Conservation (phyloP, 2,888 invertebrate genomes). For the Augiades crinisus region DNA sequence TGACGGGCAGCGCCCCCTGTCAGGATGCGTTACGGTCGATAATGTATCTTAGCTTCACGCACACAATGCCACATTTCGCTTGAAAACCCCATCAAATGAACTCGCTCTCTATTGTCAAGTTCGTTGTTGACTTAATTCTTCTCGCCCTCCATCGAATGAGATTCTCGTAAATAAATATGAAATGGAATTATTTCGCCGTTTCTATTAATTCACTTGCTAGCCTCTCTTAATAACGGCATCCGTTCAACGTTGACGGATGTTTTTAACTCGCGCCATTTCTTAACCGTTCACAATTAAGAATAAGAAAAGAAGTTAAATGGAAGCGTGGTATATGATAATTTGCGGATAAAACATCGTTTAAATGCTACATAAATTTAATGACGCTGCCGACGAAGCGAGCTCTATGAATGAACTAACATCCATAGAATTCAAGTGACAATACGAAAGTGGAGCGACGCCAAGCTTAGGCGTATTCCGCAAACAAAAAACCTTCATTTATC, state of each 20-base stretch:
- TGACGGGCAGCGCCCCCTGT: constrained; percentile 68
- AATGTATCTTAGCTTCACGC: constrained; percentile 45
- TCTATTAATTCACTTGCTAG: constrained; percentile 28
- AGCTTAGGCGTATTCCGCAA: constrained; percentile 75
- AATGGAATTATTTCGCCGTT: constrained; percentile 40
- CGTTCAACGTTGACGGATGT: constrained; percentile 16
- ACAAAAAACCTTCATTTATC: constrained; percentile 80
- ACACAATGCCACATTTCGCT: constrained; percentile 43
- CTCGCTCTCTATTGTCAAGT: constrained; percentile 62
- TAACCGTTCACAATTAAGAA: constrained; percentile 21
- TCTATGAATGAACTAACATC: constrained; percentile 70
- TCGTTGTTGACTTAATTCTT: constrained; percentile 73
- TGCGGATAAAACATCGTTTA: constrained; percentile 43
- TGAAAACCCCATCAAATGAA: constrained; percentile 42
- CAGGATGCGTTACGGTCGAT: constrained; percentile 40
- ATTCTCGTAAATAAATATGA: constrained; percentile 65
- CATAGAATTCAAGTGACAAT: constrained; percentile 73
- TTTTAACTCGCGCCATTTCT: constrained; percentile 17
- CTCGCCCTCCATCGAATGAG: constrained; percentile 59
- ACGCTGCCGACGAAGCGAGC: constrained; percentile 44
- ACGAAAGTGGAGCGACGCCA: constrained; percentile 69
- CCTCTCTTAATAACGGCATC: constrained; percentile 22
- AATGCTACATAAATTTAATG: constrained; percentile 60
- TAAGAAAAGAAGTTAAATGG: constrained; percentile 25
- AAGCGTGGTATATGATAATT: constrained; percentile 37